Conservation (phyloP, 2,888 invertebrate species). For the Drosophila sordidula region DNA sequence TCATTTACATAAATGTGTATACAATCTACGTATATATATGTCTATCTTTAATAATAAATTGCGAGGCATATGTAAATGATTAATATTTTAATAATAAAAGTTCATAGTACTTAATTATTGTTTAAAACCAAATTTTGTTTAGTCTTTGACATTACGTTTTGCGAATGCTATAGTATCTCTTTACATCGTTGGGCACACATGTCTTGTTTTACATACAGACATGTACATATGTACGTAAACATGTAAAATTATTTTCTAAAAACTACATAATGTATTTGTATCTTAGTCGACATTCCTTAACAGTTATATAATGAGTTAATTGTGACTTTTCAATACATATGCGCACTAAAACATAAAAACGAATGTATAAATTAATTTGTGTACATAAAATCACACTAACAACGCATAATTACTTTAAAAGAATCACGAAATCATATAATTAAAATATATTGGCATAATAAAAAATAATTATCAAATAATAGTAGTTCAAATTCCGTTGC, state of each 20-base stretch:
- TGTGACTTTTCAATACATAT: background rate
- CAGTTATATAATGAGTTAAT: background rate
- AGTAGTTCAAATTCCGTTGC: background rate
- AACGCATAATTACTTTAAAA: conserved; percentile 1
- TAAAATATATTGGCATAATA: conserved; percentile 5
- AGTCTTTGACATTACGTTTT: conserved; percentile 56
- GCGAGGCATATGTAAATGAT: conserved; percentile 60
- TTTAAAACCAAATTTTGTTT: conserved; percentile 46
- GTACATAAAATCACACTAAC: conserved; percentile 1
- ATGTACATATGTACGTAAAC: too few species aligned
- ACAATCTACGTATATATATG: conserved; percentile 7
- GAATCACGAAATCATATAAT: conserved; percentile 5
- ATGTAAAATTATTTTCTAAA: too few species aligned
- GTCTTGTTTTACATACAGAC: conserved; percentile 1
- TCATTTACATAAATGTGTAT: conserved; percentile 3
- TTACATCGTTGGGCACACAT: conserved; percentile 4
- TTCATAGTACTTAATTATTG: conserved; percentile 22
- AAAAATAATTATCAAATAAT: conserved; percentile 5
- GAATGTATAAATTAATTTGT: background rate
- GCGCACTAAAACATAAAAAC: background rate
- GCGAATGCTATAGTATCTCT: conserved; percentile 13
- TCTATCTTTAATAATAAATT: conserved; percentile 35
- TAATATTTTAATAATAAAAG: conserved; percentile 22
- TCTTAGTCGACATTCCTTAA: conserved; percentile 7
- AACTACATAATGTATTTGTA: background rate